Percentiles rank a stretch among this genome's conserved stretches.
Conservation (phyloP, 2,113 vertebrate genomes). For the Promerops cafer region DNA sequence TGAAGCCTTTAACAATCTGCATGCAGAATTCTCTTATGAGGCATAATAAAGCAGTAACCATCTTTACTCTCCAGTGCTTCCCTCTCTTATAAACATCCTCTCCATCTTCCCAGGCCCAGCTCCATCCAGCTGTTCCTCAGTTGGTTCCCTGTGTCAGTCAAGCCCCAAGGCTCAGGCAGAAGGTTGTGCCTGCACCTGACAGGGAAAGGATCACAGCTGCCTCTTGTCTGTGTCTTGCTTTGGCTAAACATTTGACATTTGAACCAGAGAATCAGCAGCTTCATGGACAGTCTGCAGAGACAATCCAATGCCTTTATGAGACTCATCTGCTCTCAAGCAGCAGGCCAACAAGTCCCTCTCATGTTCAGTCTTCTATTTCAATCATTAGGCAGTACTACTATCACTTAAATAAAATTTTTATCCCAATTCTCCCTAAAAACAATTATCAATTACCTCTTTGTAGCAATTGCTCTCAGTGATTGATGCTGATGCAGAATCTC, state of each 20-base stretch:
- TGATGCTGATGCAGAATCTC: background rate
- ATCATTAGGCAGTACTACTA: background rate
- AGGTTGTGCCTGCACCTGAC: background rate
- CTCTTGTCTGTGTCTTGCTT: background rate
- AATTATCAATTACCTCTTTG: background rate
- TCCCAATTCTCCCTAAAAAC: background rate
- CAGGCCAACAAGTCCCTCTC: background rate
- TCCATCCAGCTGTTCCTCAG: background rate
- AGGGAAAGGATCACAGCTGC: background rate
- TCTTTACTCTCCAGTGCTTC: background rate
- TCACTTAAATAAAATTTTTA: background rate
- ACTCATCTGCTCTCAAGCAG: background rate
- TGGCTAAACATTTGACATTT: background rate
- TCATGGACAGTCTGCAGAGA: background rate
- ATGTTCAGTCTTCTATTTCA: background rate
- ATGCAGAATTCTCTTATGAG: background rate
- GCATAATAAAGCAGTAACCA: background rate
- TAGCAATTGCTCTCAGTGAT: background rate
- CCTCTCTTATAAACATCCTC: background rate
- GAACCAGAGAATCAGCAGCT: background rate
- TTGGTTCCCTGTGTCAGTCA: background rate
- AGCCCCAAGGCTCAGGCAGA: background rate
- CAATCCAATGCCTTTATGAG: background rate
- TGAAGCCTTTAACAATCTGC: background rate
- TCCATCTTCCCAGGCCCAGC: background rate